phyloP scores from a whole-genome alignment of 2,888 invertebrate genomes.

The Chrysolina americana region DNA sequence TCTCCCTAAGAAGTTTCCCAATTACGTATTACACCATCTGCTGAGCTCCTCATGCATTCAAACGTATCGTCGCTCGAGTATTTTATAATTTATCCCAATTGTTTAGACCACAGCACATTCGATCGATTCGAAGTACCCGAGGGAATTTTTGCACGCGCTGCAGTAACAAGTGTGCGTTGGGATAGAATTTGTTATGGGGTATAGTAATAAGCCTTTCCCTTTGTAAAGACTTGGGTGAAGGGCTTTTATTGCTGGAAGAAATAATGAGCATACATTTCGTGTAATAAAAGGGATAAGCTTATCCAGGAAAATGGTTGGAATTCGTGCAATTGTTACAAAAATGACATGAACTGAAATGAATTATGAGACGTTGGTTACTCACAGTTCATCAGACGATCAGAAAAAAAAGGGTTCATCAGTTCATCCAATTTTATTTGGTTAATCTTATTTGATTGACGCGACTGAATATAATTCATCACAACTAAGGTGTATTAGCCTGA shows the following conservation, averaged over 20 bases:
- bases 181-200: slow-evolving; percentile 46
- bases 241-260: slow-evolving; percentile 38
- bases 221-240: slow-evolving; percentile 36
- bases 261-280: slow-evolving; percentile 39
- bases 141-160: slow-evolving; percentile 67
- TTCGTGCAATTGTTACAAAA: background rate
- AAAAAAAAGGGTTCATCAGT: too few relatives aligned
- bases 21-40: slow-evolving; percentile 25
- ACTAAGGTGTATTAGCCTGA: too few relatives aligned
- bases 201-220: slow-evolving; percentile 53
- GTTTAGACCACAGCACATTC: slow-evolving; percentile 58
- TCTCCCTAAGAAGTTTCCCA: too few relatives aligned
- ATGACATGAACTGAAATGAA: background rate
- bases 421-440: too few relatives aligned
- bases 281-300: slow-evolving; percentile 1
- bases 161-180: slow-evolving; percentile 58
- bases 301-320: background rate
- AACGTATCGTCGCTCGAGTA: slow-evolving; percentile 30
- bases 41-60: slow-evolving; percentile 3
- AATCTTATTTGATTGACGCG: too few relatives aligned
- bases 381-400: too few relatives aligned
- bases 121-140: slow-evolving; percentile 65
- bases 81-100: slow-evolving; percentile 61
- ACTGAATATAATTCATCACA: too few relatives aligned
- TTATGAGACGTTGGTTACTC: background rate